These are phyloP conservation scores for Phalacrocorax carbo DNA, from an alignment of 2,113 vertebrate genomes.

Conservation along the genomic window DNA sequence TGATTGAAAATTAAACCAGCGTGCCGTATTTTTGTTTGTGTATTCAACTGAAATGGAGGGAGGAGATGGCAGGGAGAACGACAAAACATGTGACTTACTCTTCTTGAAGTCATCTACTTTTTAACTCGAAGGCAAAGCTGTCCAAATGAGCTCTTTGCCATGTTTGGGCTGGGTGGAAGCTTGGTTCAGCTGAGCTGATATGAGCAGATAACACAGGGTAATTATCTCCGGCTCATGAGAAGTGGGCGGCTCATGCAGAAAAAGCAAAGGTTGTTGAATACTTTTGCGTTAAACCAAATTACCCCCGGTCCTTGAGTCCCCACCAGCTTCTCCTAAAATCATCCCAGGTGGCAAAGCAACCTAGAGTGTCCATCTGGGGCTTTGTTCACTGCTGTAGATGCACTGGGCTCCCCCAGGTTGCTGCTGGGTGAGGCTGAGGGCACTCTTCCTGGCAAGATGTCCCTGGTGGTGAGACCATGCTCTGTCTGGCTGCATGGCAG, in stretches of 20 bases:
- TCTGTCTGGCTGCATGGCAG: rapidly evolving
- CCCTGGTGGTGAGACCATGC: rapidly evolving
- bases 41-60: background rate
- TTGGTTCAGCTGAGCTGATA: background rate
- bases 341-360: background rate
- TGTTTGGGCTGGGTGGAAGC: background rate
- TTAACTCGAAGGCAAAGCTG: background rate
- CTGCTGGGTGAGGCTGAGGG: background rate
- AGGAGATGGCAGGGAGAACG: background rate
- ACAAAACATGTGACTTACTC: background rate
- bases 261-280: background rate
- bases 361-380: background rate
- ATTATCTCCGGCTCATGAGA: background rate
- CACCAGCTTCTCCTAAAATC: background rate
- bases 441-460: background rate
- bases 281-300: background rate
- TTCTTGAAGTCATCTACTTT: background rate
- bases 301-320: background rate
- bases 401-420: background rate
- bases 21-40: background rate
- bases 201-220: background rate
- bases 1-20: slow-evolving; percentile 33
- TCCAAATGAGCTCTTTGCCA: background rate
- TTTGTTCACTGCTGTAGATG: background rate
- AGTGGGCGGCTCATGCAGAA: background rate